Evolutionary conservation across 2,797 vertebrate species (phyloP), one percentile per base, ranked within the genome.

Genomic region (Thripadectes ignobilis): DNA sequence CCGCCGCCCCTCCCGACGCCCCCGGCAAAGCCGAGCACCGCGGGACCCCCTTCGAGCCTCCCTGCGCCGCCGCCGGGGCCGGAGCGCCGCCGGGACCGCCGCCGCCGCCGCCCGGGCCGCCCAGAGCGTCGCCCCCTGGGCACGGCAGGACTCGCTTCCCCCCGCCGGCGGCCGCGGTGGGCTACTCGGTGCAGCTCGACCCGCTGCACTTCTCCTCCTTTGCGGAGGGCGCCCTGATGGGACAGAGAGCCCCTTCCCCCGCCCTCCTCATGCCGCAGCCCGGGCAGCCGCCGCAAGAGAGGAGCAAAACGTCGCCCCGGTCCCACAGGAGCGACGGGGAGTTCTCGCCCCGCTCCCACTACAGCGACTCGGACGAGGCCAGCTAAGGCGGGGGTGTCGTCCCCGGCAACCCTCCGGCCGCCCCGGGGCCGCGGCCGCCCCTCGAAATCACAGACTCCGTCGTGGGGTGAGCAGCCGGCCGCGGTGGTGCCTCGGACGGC

Each of bases 321-420:
- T 98, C 98, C 38, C 98, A 99, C 89, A 97, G 99, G 62, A 99
- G 99, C 92, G 99, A 99, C 82, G 99, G 99, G 43, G 99, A 99
- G 97, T 99, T 99, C 94, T 99, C 99, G 66, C 99, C 99, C 10
- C 98, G 97, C 78, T 99, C 99, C 51, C 99, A 99, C 96, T 99
- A 99, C 98, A 99, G 99, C 97, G 99, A 99, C 98, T 99, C 99
- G 22, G 99, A 99, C 34, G 99, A 99, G 97, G 98, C 98, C 80
- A 98, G 97, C 92, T 96, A 96, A 92, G 54, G 88, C 48, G 59
- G 45, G 34, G 68, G 39, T 5, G 21, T 48, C 49, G 14, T 9
- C 22, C 66, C 19, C 45, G 4, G 30, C 52, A 21, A 2, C 14
- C 34, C n/a, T 29, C 39, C 20, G 30, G 39, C 30, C 29, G 29